Conservation (phyloP, 1,140 invertebrate species). For the Popillia japonica region DNA sequence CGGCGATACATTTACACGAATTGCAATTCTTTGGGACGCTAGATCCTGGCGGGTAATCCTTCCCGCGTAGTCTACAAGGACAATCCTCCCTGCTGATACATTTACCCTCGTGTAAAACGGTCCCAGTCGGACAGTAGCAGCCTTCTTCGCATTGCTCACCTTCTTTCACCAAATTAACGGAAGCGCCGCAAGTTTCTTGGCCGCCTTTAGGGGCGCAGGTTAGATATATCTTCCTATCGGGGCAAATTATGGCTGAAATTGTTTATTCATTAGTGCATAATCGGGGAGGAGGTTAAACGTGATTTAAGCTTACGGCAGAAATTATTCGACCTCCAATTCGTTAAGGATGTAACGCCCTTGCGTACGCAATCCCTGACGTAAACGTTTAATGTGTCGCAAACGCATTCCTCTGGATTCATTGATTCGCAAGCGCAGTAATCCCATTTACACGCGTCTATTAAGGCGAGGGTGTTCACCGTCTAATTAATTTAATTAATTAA, state of each 20-base stretch:
- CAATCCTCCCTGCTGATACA: constrained; percentile 78
- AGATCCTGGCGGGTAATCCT: constrained; percentile 75
- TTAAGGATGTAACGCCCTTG: constrained; percentile 68
- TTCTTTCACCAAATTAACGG: constrained; percentile 52
- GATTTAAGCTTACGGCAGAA: constrained; percentile 77
- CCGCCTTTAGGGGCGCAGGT: constrained; percentile 70
- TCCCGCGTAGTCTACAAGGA: constrained; percentile 81
- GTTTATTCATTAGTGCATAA: constrained; percentile 35
- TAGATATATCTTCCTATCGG: constrained; percentile 73
- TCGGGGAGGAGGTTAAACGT: not conserved
- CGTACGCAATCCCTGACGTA: constrained; percentile 79
- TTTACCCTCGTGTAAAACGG: constrained; percentile 73
- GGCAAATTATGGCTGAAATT: constrained; percentile 73
- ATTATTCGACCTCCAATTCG: constrained; percentile 75
- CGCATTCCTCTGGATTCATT: constrained; percentile 69
- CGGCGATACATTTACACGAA: constrained; percentile 76
- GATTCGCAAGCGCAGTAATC: constrained; percentile 79
- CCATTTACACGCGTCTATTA: constrained; percentile 74
- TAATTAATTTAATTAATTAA: too few species aligned
- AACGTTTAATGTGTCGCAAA: constrained; percentile 78
- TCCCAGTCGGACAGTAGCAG: constrained; percentile 83
- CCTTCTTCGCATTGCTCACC: constrained; percentile 78
- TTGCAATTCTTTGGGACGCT: constrained; percentile 84
- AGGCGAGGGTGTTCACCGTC: constrained; percentile 66
- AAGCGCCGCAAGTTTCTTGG: constrained; percentile 60